These are phyloP conservation scores for Miichthys miiuy DNA, from an alignment of 2,797 vertebrate genomes.

Conservation along the genomic window DNA sequence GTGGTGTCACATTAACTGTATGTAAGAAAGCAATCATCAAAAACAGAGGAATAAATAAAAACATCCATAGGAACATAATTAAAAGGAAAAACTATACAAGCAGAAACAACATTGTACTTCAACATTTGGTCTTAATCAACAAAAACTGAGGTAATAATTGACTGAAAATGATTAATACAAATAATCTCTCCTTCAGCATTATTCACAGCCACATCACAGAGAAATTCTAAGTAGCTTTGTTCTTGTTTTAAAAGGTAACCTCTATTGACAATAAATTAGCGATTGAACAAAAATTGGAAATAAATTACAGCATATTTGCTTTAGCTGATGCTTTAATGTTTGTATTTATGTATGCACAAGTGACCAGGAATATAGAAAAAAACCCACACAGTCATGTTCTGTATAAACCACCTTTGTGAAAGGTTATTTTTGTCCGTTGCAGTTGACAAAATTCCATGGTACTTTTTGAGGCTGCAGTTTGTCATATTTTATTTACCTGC, in stretches of 20 bases:
- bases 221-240: constrained; percentile 14
- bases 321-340: constrained; percentile 2
- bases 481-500: not conserved
- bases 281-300: constrained; percentile 2
- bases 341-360: not conserved
- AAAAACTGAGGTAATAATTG: constrained; percentile 54
- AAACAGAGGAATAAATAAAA: constrained; percentile 59
- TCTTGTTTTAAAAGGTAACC: not conserved
- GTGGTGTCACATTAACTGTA: constrained; percentile 18
- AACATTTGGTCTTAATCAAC: constrained; percentile 69
- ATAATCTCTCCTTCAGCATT: constrained; percentile 15
- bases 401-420: not conserved
- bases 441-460: not conserved
- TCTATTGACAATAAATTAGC: not conserved
- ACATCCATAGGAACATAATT: constrained; percentile 33
- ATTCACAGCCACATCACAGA: not conserved
- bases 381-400: not conserved
- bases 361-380: not conserved
- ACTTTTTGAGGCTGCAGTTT: not conserved
- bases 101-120: constrained; percentile 38
- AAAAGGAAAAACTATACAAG: constrained; percentile 23
- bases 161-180: constrained; percentile 43
- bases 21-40: constrained; percentile 31
- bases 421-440: not conserved
- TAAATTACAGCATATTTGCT: not conserved